phyloP scores from a whole-genome alignment of 2,888 invertebrate species.

The Drosophila pullipes region DNA sequence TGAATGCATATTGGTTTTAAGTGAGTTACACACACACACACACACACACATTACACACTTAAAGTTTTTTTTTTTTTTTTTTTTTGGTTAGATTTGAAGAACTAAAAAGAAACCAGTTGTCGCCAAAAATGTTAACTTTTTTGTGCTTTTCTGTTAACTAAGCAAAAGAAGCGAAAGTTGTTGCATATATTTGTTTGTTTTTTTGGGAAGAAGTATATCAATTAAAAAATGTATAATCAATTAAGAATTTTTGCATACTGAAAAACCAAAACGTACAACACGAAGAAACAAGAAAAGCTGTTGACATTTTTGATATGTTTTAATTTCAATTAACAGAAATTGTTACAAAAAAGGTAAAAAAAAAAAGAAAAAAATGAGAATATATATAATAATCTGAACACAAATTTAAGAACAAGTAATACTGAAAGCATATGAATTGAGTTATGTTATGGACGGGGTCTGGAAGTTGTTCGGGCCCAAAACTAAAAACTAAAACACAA shows the following conservation, averaged over 20 bases:
- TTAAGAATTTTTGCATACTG: slow-evolving; percentile 48
- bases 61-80: slow-evolving; percentile 32
- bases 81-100: slow-evolving; percentile 25
- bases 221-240: slow-evolving; percentile 31
- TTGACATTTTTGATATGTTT: slow-evolving; percentile 46
- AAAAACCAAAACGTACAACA: slow-evolving; percentile 71
- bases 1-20: slow-evolving; percentile 63
- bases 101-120: slow-evolving; percentile 21
- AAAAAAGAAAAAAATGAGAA: slow-evolving; percentile 9
- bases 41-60: slow-evolving; percentile 7
- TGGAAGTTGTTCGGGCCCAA: background rate
- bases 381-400: background rate
- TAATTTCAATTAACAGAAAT: slow-evolving; percentile 53
- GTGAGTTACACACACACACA: slow-evolving; percentile 44
- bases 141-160: slow-evolving; percentile 51
- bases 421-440: slow-evolving; percentile 38
- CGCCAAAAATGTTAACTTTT: slow-evolving; percentile 32
- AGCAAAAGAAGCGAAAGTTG: slow-evolving; percentile 22
- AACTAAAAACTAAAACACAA: background rate
- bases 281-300: slow-evolving; percentile 41
- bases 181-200: slow-evolving; percentile 32
- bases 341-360: slow-evolving; percentile 48
- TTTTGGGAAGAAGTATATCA: slow-evolving; percentile 39
- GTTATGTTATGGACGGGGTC: slow-evolving; percentile 25
- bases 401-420: slow-evolving; percentile 15